Percentiles rank a stretch among this genome's conserved stretches.
Conservation (phyloP, 2,888 invertebrate genomes). For the Cordilura impudica region DNA sequence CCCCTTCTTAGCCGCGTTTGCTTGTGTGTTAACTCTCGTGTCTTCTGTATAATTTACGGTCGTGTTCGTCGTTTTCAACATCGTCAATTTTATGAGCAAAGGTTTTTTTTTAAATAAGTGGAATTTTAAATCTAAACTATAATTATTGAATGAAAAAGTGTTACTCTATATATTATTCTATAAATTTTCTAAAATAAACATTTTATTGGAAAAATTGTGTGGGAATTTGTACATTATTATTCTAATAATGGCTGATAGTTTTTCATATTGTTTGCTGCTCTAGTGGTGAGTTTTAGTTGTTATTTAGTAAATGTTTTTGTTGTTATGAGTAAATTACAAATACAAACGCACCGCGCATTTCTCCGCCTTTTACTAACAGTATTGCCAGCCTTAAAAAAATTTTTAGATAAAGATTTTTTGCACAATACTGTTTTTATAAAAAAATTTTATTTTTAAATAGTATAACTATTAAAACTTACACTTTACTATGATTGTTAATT, state of each 20-base stretch:
- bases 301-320: constrained; percentile 35
- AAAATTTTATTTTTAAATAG: too few species aligned
- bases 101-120: constrained; percentile 14
- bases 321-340: constrained; percentile 36
- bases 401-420: constrained; percentile 9
- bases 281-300: constrained; percentile 52
- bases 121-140: neutral
- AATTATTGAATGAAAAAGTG: neutral
- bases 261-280: constrained; percentile 36
- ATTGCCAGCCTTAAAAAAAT: constrained; percentile 38
- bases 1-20: constrained; percentile 53
- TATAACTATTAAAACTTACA: too few species aligned
- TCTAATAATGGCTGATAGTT: constrained; percentile 41
- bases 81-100: constrained; percentile 26
- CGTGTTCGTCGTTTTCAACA: constrained; percentile 47
- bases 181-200: constrained; percentile 12
- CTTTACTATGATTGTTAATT: too few species aligned
- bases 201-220: constrained; percentile 17
- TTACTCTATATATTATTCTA: constrained; percentile 3
- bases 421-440: too few species aligned
- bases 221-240: constrained; percentile 15
- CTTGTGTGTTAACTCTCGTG: constrained; percentile 49
- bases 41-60: constrained; percentile 51
- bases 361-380: constrained; percentile 46
- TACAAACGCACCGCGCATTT: constrained; percentile 54